Percentiles rank a stretch among this genome's conserved stretches.
Conservation (phyloP, 2,113 vertebrate species). For the Thamnaconus septentrionalis region DNA sequence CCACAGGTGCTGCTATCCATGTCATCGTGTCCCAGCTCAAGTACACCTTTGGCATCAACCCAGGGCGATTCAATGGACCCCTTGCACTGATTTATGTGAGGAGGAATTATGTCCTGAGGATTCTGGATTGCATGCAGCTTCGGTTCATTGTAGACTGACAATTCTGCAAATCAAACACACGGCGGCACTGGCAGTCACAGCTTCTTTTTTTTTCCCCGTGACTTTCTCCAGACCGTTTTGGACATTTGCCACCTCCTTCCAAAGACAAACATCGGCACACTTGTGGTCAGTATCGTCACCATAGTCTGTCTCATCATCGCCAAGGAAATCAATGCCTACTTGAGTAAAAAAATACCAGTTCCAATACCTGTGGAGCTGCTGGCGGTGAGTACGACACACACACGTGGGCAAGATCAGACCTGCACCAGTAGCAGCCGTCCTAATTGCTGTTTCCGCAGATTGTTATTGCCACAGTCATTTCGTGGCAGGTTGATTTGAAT, state of each 20-base stretch:
- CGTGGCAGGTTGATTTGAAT: constrained; percentile 77
- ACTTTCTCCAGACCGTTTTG: constrained; percentile 77
- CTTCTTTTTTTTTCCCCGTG: background rate
- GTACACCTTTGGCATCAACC: constrained; percentile 84
- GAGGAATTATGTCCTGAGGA: background rate
- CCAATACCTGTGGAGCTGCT: constrained; percentile 91
- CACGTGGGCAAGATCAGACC: background rate
- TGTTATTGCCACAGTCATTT: constrained; percentile 84
- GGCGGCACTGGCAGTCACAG: too few species aligned
- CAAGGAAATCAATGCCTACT: constrained; percentile 84
- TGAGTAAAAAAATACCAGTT: constrained; percentile 79
- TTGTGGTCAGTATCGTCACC: constrained; percentile 83
- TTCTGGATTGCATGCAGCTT: background rate
- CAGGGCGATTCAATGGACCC: constrained; percentile 77
- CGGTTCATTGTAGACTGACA: too few species aligned
- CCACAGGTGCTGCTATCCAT: constrained; percentile 87
- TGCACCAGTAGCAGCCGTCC: background rate
- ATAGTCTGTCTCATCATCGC: constrained; percentile 78
- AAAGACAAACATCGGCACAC: constrained; percentile 78
- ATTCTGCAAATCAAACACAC: too few species aligned
- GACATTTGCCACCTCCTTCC: constrained; percentile 82
- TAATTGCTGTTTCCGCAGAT: constrained; percentile 70
- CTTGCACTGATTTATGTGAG: constrained; percentile 87
- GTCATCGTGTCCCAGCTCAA: constrained; percentile 93
- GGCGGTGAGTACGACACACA: constrained; percentile 71